phyloP scores from a whole-genome alignment of 2,797 vertebrate species.

The Spinibarbus caldwelli region DNA sequence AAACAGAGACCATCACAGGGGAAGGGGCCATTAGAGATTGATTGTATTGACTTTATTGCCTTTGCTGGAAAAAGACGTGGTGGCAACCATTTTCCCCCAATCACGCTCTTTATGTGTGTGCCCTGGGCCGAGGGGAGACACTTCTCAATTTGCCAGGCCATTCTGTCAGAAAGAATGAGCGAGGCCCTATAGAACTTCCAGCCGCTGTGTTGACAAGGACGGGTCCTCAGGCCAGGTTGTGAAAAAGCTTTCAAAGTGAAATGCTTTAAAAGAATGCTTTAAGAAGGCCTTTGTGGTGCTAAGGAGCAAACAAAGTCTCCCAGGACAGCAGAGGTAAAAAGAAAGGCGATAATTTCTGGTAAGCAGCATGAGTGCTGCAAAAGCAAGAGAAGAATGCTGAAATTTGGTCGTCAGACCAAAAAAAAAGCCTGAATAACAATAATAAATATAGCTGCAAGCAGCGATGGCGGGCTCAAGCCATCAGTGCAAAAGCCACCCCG shows the following conservation, averaged over 20 bases:
- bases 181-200: background rate
- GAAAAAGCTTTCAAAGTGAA: slow-evolving; percentile 43
- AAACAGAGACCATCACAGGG: slow-evolving; percentile 75
- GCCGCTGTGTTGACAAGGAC: slow-evolving; percentile 20
- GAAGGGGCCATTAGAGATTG: slow-evolving; percentile 77
- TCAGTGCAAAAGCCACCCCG: no score
- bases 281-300: slow-evolving; percentile 30
- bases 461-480: no score
- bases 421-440: no score
- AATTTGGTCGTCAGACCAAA: background rate
- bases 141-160: slow-evolving; percentile 32
- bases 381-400: background rate
- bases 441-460: no score
- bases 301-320: slow-evolving; percentile 9
- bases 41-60: slow-evolving; percentile 72
- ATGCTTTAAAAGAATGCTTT: slow-evolving; percentile 26
- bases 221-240: slow-evolving; percentile 9
- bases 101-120: slow-evolving; percentile 51
- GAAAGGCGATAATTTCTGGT: background rate
- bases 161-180: slow-evolving; percentile 25
- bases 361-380: background rate
- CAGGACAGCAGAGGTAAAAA: slow-evolving; percentile 12
- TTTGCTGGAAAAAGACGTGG: slow-evolving; percentile 62
- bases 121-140: slow-evolving; percentile 25
- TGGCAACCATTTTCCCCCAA: slow-evolving; percentile 46